Evolutionary conservation across 2,888 invertebrate species (phyloP).

Genomic region (Sepiola atlantica): DNA sequence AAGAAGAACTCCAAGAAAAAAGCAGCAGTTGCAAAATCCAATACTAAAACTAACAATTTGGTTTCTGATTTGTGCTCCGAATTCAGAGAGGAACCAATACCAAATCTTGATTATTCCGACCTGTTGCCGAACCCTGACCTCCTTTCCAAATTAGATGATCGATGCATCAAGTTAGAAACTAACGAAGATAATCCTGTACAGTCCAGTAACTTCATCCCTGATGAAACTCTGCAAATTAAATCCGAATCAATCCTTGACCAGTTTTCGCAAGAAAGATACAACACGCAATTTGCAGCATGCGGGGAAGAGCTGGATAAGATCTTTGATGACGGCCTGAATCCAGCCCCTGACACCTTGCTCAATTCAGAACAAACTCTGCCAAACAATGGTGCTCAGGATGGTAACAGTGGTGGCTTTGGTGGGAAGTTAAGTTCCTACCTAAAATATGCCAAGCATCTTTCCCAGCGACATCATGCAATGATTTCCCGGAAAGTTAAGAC

Average conservation of each 20-base stretch:
- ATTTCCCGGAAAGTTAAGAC: conserved; percentile 3
- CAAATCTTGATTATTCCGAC: neutral
- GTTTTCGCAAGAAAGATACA: neutral
- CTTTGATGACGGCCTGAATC: neutral
- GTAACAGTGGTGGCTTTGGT: conserved; percentile 36
- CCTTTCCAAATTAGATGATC: neutral
- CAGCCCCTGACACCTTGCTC: neutral
- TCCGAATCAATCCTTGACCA: neutral
- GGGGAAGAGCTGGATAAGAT: neutral
- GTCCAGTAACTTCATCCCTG: neutral
- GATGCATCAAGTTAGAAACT: neutral
- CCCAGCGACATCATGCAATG: neutral
- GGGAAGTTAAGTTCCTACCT: neutral
- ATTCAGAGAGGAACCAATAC: neutral
- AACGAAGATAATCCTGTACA: neutral
- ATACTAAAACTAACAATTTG: neutral
- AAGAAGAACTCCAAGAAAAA: neutral
- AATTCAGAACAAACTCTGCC: neutral
- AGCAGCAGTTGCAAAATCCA: neutral
- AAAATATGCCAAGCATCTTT: conserved; percentile 37
- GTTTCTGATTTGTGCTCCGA: neutral
- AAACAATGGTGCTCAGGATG: neutral
- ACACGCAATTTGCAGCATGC: neutral
- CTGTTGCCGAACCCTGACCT: neutral
- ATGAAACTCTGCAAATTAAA: neutral